A percentile compares a stretch with the other conserved stretches of the same genome.
Evolutionary conservation across 2,888 invertebrate genomes (phyloP).

Genomic region (Autographa gamma): DNA sequence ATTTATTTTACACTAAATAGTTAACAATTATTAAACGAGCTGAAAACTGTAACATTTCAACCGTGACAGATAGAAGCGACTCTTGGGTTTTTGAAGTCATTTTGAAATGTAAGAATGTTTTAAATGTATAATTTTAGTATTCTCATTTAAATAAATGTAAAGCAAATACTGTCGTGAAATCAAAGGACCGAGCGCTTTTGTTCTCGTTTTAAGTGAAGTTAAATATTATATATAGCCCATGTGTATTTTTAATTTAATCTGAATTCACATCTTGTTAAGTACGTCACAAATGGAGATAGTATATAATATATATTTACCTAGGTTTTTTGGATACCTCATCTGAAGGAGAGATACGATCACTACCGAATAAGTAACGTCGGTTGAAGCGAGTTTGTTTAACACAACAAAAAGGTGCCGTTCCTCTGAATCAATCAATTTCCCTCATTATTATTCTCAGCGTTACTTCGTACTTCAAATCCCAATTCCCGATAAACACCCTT

Average conservation of each 20-base stretch:
- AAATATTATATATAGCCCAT: too few relatives aligned
- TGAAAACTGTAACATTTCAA: background rate
- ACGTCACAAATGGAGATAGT: too few relatives aligned
- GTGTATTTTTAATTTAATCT: too few relatives aligned
- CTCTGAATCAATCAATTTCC: background rate
- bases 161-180: too few relatives aligned
- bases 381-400: background rate
- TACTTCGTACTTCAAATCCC: conserved; percentile 4
- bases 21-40: background rate
- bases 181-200: too few relatives aligned
- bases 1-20: background rate
- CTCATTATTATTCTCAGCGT: background rate
- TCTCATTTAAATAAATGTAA: background rate
- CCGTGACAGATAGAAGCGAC: background rate
- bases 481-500: background rate
- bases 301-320: background rate
- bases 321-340: background rate
- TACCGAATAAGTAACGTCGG: background rate
- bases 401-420: background rate
- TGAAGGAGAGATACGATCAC: background rate
- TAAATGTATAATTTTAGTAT: background rate
- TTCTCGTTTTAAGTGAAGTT: too few relatives aligned
- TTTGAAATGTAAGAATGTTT: background rate
- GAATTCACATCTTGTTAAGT: too few relatives aligned
- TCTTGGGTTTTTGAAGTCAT: background rate